Evolutionary conservation across 2,797 vertebrate species (phyloP), one percentile per base, ranked within the genome.

Genomic region (Mormyrus proboscirostris): DNA sequence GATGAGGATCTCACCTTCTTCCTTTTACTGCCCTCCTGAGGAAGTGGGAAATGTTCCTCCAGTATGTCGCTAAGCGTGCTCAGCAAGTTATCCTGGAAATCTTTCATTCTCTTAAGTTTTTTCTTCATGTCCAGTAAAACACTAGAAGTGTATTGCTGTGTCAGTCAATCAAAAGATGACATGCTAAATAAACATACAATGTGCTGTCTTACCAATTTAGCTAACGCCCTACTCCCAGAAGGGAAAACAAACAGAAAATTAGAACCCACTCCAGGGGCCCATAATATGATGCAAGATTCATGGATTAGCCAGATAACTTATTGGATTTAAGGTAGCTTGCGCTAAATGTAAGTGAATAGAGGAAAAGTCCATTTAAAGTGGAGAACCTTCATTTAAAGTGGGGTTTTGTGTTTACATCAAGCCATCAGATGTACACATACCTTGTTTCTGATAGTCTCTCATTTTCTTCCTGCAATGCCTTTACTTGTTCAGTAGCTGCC

Each of bases 21-120:
- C 91, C 93, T 96, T 91, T 92, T 95, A 88, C 84, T 95, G 14
- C 89, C 91, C n/a, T 89, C 89, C 41, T 91, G 91, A 83, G 94
- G 95, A 29, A 90, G 90, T 69, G 95, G 96, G 89, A 95, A 91
- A 47, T 96, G 95, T 16, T 93, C 93, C 49, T 92, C 94, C 89
- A 96, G 89, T 38, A 96, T 4, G 0, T 95, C 93, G 0, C 93
- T 93, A 76, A 97, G 91, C 2, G 55, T 93, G 86, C 95, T 95
- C 94, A 95, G 94, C 90, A 97, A 90, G 22, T 44, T 92, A 41
- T 94, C 93, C n/a, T 95, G 91, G 90, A 96, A 96, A 2, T 57
- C 85, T 73, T 95, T 96, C 90, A 96, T 92, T 91, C 93, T 95
- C 90, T 93, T 90, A 59, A 97, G 95, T 89, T 95, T 95, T 1